Percentiles rank a stretch among this genome's conserved stretches.
These are phyloP conservation scores for Polymixis lichenea DNA, from an alignment of 2,888 invertebrate genomes.

Conservation along the genomic window DNA sequence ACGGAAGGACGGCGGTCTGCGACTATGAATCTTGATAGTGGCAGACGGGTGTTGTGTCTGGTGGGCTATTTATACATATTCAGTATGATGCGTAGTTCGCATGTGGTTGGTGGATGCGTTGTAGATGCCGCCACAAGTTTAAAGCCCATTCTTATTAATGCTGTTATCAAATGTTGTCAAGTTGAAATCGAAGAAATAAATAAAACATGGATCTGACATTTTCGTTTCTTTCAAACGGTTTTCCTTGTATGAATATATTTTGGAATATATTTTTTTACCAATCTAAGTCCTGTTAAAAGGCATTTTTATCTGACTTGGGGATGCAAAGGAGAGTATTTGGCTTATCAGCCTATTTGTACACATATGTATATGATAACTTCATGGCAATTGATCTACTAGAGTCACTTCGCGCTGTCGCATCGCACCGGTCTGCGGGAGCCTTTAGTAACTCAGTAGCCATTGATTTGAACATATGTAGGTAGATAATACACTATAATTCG, in stretches of 20 bases:
- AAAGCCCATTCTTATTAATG: background rate
- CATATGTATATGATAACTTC: too few relatives aligned
- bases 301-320: background rate
- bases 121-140: background rate
- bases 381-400: too few relatives aligned
- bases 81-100: background rate
- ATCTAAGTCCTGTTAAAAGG: background rate
- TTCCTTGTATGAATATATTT: background rate
- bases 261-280: too few relatives aligned
- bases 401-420: too few relatives aligned
- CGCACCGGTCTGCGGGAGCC: too few relatives aligned
- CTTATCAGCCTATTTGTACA: background rate
- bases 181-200: background rate
- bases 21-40: too few relatives aligned
- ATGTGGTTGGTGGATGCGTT: background rate
- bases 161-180: background rate
- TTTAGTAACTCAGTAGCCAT: background rate
- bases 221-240: background rate
- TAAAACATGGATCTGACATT: conserved; percentile 1
- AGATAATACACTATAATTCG: background rate
- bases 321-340: background rate
- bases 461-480: background rate
- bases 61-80: background rate
- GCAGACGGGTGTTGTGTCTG: background rate
- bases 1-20: too few relatives aligned